Evolutionary conservation across 2,113 vertebrate species (phyloP).

Genomic region (Pluvianellus socialis): DNA sequence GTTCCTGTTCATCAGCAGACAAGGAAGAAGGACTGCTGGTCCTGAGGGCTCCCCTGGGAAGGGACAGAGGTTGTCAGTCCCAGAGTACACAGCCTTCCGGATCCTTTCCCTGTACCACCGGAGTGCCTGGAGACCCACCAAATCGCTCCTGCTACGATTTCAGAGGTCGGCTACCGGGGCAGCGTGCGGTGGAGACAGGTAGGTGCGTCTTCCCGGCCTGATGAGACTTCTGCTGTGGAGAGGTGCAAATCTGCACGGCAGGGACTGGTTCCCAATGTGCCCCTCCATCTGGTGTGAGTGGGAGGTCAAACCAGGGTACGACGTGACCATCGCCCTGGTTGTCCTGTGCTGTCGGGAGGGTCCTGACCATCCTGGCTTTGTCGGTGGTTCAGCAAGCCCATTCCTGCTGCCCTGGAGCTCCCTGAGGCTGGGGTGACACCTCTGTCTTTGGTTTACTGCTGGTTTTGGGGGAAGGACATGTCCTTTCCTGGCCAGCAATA

Average conservation of each 20-base stretch:
- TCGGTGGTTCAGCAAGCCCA: neutral
- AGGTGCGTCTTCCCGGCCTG: no score
- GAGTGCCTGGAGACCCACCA: neutral
- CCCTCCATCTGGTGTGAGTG: neutral
- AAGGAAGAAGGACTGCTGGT: neutral
- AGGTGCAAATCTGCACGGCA: neutral
- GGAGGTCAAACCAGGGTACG: neutral
- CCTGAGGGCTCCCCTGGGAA: neutral
- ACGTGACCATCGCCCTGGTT: neutral
- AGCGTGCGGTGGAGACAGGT: neutral
- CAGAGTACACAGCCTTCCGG: neutral
- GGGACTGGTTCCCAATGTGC: neutral
- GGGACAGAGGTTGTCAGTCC: neutral
- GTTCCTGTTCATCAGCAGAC: neutral
- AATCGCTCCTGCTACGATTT: neutral
- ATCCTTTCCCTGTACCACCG: neutral
- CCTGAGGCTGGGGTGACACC: neutral
- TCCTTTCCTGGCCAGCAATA: neutral
- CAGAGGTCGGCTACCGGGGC: neutral
- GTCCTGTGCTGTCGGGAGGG: neutral
- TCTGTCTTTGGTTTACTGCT: neutral
- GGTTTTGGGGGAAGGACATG: neutral
- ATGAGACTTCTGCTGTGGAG: neutral
- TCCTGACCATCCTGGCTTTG: neutral
- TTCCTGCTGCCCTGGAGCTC: neutral